phyloP scores from a whole-genome alignment of 1,140 invertebrate species.

The Drosophila nannoptera region DNA sequence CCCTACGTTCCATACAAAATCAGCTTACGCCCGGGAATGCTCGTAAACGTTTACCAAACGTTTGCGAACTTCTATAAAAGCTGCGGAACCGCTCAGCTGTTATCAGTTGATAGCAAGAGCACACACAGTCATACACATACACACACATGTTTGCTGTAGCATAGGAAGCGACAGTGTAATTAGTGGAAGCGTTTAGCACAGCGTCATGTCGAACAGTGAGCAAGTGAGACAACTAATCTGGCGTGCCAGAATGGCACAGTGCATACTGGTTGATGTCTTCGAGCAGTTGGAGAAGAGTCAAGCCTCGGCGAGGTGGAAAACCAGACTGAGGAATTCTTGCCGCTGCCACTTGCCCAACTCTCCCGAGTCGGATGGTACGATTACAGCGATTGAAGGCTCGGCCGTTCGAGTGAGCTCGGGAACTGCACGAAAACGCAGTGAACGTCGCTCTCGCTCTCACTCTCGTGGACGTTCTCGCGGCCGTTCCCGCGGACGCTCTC shows the following conservation, averaged over 20 bases:
- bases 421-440: background rate
- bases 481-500: constrained; percentile 31
- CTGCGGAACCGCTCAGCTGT: background rate
- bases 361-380: background rate
- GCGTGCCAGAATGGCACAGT: constrained; percentile 11
- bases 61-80: constrained; percentile 32
- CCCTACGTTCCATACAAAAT: background rate
- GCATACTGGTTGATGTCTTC: constrained; percentile 9
- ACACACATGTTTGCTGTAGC: background rate
- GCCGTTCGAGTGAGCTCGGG: background rate
- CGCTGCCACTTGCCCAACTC: background rate
- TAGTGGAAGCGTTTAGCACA: background rate
- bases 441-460: constrained; percentile 28
- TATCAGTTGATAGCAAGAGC: constrained; percentile 14
- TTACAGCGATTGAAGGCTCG: background rate
- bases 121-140: no score
- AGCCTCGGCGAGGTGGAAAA: no score
- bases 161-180: background rate
- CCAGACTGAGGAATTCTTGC: background rate
- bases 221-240: constrained; percentile 8
- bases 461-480: constrained; percentile 35
- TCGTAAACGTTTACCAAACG: constrained; percentile 27
- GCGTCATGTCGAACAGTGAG: background rate
- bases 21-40: constrained; percentile 10
- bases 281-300: constrained; percentile 5